Conservation (phyloP, 1,140 invertebrate genomes). For the Meloidogyne chitwoodi region DNA sequence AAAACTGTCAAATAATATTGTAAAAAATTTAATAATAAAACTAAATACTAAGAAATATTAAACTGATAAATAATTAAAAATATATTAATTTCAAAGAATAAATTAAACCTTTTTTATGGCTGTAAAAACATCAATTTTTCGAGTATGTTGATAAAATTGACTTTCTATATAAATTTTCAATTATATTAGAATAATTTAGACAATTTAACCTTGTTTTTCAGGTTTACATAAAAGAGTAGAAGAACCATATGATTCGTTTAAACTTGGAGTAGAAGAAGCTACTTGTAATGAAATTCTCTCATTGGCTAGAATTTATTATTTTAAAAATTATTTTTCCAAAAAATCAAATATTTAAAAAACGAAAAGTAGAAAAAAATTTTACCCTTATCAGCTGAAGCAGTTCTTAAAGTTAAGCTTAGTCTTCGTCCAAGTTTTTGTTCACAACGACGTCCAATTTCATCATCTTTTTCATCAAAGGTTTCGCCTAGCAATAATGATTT, state of each 20-base stretch:
- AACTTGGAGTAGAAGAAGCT: not conserved
- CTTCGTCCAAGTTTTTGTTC: not conserved
- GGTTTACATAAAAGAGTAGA: conserved; percentile 9
- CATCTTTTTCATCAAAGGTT: not conserved
- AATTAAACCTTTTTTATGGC: not conserved
- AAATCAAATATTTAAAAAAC: no score
- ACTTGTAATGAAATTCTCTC: not conserved
- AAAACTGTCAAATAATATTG: not conserved
- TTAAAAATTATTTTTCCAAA: no score
- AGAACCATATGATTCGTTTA: conserved; percentile 11
- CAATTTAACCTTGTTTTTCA: not conserved
- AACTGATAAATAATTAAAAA: no score
- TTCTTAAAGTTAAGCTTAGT: not conserved
- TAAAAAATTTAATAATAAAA: not conserved
- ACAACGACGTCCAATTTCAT: not conserved
- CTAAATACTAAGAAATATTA: not conserved
- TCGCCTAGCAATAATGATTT: not conserved
- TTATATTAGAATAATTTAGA: not conserved
- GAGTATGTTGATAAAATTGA: not conserved
- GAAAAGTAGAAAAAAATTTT: not conserved
- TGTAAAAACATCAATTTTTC: not conserved
- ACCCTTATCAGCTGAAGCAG: not conserved
- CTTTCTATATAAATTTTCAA: not conserved
- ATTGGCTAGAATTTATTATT: not conserved
- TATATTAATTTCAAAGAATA: not conserved